A percentile compares a stretch with the other conserved stretches of the same genome.
Evolutionary conservation across 2,888 invertebrate genomes (phyloP).

Genomic region (Tinea pellionella): DNA sequence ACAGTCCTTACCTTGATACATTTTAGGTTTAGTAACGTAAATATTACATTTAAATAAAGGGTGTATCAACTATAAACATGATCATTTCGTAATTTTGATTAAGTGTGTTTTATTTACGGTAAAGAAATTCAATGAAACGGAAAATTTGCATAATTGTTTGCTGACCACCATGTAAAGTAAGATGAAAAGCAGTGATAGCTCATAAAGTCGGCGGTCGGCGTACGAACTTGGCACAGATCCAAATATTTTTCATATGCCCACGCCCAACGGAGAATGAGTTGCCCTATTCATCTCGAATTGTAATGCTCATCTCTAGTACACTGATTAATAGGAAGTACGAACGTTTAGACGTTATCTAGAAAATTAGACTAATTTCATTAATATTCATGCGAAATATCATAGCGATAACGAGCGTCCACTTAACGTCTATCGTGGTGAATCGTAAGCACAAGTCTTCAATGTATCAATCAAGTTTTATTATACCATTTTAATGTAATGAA

Average conservation of each 20-base stretch:
- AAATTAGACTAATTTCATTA: neutral
- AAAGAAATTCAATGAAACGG: neutral
- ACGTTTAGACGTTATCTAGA: neutral
- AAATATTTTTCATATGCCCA: constrained; percentile 57
- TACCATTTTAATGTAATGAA: neutral
- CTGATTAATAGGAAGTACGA: neutral
- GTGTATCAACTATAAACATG: too few species aligned
- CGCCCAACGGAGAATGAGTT: constrained; percentile 50
- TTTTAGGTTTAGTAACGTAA: too few species aligned
- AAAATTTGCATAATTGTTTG: constrained; percentile 10
- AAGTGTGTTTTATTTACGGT: neutral
- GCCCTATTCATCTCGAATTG: constrained; percentile 60
- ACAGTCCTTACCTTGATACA: too few species aligned
- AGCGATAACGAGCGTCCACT: neutral
- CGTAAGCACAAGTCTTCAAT: neutral
- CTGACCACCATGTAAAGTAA: constrained; percentile 7
- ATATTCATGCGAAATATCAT: neutral
- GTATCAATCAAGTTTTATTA: neutral
- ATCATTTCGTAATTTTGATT: too few species aligned
- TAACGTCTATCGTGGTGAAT: neutral
- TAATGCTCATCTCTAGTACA: constrained; percentile 18
- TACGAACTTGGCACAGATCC: constrained; percentile 50
- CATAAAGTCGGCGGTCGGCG: constrained; percentile 34
- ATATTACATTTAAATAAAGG: too few species aligned
- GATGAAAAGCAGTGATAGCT: neutral